phyloP scores from a whole-genome alignment of 2,888 invertebrate genomes.

The Agrochola lychnidis region DNA sequence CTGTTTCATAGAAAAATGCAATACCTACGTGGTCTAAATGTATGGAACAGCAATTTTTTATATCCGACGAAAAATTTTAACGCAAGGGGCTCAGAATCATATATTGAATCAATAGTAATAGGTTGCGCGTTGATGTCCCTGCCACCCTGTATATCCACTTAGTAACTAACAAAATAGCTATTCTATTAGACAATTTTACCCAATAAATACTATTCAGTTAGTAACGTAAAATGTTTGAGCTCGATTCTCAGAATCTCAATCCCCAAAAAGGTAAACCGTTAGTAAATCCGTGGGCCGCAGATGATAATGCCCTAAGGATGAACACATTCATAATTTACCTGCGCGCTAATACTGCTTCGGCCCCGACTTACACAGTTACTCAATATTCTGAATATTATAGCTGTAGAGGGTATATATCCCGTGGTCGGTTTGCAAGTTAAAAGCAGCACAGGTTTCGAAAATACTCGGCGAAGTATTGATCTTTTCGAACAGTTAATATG shows the following conservation, averaged over 20 bases:
- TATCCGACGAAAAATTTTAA: too few species aligned
- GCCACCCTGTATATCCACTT: background rate
- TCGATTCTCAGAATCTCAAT: constrained; percentile 49
- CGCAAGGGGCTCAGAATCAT: too few species aligned
- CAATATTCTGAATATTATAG: constrained; percentile 46
- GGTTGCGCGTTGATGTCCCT: too few species aligned
- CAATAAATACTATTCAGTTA: constrained; percentile 18
- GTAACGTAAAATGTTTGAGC: constrained; percentile 29
- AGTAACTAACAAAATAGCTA: background rate
- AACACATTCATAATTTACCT: constrained; percentile 59
- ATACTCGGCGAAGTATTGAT: background rate
- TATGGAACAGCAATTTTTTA: too few species aligned
- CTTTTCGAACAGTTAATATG: background rate
- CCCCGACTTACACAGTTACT: constrained; percentile 35
- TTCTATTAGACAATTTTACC: constrained; percentile 2
- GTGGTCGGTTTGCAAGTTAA: constrained; percentile 1
- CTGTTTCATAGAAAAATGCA: too few species aligned
- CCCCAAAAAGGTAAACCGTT: constrained; percentile 56
- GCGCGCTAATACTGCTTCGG: constrained; percentile 39
- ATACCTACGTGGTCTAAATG: too few species aligned
- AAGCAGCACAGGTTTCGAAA: background rate
- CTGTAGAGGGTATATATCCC: constrained; percentile 5
- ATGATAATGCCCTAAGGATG: constrained; percentile 57
- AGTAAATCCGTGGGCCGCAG: constrained; percentile 41
- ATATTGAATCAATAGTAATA: too few species aligned